Evolutionary conservation across 2,113 vertebrate species (phyloP).

Genomic region (Chloropsis cyanopogon): DNA sequence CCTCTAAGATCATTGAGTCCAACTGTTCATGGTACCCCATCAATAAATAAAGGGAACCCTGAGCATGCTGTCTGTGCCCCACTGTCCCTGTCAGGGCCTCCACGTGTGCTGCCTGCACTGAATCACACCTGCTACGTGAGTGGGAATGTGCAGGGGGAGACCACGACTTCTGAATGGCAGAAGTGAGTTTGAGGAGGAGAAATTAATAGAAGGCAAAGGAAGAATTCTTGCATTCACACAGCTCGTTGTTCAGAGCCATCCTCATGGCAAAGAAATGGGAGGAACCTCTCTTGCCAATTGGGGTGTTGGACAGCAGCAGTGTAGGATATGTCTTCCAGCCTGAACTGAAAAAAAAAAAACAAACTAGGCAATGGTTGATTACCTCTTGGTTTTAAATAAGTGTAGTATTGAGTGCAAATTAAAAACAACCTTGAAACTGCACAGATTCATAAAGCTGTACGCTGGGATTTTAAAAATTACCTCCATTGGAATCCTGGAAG

Average conservation of each 20-base stretch:
- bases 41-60: not conserved
- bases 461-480: conserved; percentile 57
- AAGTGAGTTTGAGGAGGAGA: not conserved
- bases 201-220: not conserved
- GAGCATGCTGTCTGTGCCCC: not conserved
- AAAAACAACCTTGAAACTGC: conserved; percentile 50
- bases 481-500: conserved; percentile 62
- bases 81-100: not conserved
- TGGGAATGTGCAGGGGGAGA: not conserved
- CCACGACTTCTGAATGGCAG: not conserved
- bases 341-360: not conserved
- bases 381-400: not conserved
- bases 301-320: accelerated
- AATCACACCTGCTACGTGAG: accelerated
- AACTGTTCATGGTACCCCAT: not conserved
- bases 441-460: conserved; percentile 23
- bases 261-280: not conserved
- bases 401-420: not conserved
- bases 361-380: not conserved
- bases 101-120: accelerated
- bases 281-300: not conserved
- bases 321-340: not conserved
- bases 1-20: not conserved
- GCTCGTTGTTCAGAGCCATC: not conserved
- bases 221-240: accelerated